These are phyloP conservation scores for Kobus ellipsiprymnus DNA, from an alignment of 2,113 vertebrate species.

Conservation along the genomic window DNA sequence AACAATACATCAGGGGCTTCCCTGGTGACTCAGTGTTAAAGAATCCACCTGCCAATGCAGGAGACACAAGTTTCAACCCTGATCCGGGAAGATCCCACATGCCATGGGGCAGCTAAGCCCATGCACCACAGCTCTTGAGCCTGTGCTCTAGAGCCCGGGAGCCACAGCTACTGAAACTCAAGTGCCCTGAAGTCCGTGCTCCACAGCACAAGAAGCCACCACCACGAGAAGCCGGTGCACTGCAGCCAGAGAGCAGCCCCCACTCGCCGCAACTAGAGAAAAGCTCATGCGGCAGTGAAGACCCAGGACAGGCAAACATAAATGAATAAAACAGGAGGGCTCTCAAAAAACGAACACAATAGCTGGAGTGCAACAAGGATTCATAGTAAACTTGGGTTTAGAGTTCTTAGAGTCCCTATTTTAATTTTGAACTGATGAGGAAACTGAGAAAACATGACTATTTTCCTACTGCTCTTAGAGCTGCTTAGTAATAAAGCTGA, in stretches of 20 bases:
- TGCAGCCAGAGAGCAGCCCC: background rate
- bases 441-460: background rate
- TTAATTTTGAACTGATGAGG: background rate
- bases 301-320: background rate
- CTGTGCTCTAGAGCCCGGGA: background rate
- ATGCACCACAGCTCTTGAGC: background rate
- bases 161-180: background rate
- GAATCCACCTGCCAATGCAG: background rate
- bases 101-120: background rate
- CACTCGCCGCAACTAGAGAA: accelerated
- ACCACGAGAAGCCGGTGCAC: accelerated
- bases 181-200: background rate
- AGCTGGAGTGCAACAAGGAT: background rate
- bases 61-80: background rate
- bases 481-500: background rate
- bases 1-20: background rate
- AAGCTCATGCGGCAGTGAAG: background rate
- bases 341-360: background rate
- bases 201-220: background rate
- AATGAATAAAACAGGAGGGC: background rate
- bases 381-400: background rate
- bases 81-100: background rate
- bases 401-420: background rate
- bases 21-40: background rate
- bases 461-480: background rate